Evolutionary conservation across 2,797 vertebrate species (phyloP), one percentile per base, ranked within the genome.

Genomic region (Periophthalmus magnuspinnatus): DNA sequence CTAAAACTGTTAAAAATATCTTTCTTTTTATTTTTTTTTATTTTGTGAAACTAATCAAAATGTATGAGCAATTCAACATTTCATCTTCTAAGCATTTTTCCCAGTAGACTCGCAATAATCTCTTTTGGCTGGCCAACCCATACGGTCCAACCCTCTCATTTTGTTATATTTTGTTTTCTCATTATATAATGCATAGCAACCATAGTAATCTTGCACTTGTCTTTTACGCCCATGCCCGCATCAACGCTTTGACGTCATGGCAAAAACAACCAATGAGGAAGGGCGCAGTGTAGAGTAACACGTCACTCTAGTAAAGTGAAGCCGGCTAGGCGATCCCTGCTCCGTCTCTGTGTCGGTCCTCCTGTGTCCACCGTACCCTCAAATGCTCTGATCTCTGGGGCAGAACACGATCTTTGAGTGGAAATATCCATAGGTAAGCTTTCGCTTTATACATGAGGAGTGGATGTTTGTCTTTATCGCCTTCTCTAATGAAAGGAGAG

Each of bases 291-390:
- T 83, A 13, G 83, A 91, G 90, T 89, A 92, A 91, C 92, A 94
- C 93, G 93, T 93, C 93, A 91, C 71, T 87, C 69, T 87, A 85
- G 69, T 21, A 22, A 65, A 82, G 82, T 48, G 67, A 59, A 76
- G 84, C 63, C 83, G 83, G 71, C 19, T 55, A 21, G 54, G 68
- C 70, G 41, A 45, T 45, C 41, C 41, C 41, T 68, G 56, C 63
- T 19, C 75, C 65, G 74, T 74, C 73, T 45, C 13, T 45, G 41
- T 45, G 10, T 13, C 38, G 38, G 41, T 16, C 47, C 36, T 69
- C 28, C 38, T 41, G 6, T 57, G 21, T 67, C 41, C 36, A n/a
- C 10, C 16, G 67, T 61, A 66, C 17, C 41, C 71, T 55, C 81
- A 73, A 65, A 88, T 88, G 87, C 69, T 86, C 28, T 88, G 72